A percentile compares a stretch with the other conserved stretches of the same genome.
Conservation (phyloP, 1,140 invertebrate genomes). For the Drosophila littoralis region DNA sequence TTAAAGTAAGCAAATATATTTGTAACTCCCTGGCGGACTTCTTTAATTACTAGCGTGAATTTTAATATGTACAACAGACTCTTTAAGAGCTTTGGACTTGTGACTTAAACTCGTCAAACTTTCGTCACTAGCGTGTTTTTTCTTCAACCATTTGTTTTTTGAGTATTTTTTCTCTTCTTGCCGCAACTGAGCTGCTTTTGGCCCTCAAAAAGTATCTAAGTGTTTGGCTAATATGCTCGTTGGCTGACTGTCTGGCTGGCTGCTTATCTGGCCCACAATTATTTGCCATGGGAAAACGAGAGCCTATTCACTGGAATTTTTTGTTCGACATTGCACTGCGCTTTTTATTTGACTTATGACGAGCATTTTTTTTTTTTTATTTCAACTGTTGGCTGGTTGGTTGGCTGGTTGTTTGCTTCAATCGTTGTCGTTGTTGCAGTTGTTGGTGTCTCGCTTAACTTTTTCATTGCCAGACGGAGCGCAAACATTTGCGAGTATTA, state of each 20-base stretch:
- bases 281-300: constrained; percentile 45
- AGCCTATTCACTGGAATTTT: constrained; percentile 71
- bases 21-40: too few relatives aligned
- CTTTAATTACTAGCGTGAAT: too few relatives aligned
- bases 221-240: constrained; percentile 32
- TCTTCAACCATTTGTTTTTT: background rate
- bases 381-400: constrained; percentile 14
- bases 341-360: constrained; percentile 83
- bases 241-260: constrained; percentile 16
- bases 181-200: background rate
- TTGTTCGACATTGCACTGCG: constrained; percentile 62
- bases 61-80: too few relatives aligned
- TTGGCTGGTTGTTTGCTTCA: constrained; percentile 43
- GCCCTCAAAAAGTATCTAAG: background rate
- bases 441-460: constrained; percentile 73
- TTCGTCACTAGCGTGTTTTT: background rate
- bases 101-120: too few relatives aligned
- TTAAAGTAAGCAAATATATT: too few relatives aligned
- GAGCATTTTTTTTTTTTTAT: constrained; percentile 52
- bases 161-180: too few relatives aligned
- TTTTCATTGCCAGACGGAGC: constrained; percentile 81
- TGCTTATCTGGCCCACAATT: constrained; percentile 62
- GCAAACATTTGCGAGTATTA: constrained; percentile 83
- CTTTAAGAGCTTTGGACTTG: too few relatives aligned
- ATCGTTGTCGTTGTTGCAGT: constrained; percentile 29